Evolutionary conservation across 2,113 vertebrate genomes (phyloP).

Genomic region (Nothocercus julius): DNA sequence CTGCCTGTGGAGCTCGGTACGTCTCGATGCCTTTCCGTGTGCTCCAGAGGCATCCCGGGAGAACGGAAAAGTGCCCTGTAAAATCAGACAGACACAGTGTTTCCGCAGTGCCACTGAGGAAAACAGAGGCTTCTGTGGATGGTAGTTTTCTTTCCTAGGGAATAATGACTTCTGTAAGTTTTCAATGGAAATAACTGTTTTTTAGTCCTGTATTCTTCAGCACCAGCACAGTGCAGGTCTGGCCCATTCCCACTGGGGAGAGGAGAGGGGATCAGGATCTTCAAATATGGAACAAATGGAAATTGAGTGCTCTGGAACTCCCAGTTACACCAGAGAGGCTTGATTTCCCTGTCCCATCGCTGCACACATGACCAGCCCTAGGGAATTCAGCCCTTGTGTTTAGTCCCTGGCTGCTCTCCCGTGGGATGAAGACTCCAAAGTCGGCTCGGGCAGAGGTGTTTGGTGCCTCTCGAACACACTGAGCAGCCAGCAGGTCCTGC

Average conservation of each 20-base stretch:
- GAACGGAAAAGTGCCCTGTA: background rate
- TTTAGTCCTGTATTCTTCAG: background rate
- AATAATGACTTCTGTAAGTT: background rate
- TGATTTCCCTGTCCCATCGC: background rate
- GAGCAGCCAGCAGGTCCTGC: background rate
- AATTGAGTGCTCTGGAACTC: background rate
- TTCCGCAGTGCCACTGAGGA: background rate
- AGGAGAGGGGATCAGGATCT: background rate
- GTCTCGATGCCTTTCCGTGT: background rate
- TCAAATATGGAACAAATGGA: background rate
- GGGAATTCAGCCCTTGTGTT: background rate
- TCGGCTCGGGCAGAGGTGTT: background rate
- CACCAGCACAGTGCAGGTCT: background rate
- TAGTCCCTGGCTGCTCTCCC: background rate
- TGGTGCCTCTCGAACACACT: accelerated
- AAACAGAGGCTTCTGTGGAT: background rate
- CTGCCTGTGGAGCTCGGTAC: background rate
- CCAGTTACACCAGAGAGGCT: background rate
- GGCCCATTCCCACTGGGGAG: accelerated
- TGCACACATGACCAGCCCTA: background rate
- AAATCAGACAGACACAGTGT: background rate
- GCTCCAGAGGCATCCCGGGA: accelerated
- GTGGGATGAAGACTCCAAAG: background rate
- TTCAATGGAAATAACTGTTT: background rate
- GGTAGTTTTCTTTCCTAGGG: background rate